phyloP scores from a whole-genome alignment of 2,797 vertebrate genomes.

The Urophycis tenuis region DNA sequence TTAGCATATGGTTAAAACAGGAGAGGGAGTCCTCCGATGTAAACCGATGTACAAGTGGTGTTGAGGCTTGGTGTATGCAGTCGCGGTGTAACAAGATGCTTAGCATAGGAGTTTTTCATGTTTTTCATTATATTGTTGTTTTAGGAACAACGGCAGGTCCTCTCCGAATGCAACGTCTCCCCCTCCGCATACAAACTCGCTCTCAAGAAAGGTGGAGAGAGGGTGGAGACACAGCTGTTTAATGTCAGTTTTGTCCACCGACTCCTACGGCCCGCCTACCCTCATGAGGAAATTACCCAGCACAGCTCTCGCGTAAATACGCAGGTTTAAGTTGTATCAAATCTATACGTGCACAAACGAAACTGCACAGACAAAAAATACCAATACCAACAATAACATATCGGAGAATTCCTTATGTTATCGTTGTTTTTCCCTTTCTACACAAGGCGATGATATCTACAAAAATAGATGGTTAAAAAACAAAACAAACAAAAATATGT shows the following conservation, averaged over 20 bases:
- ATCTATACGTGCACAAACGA: not conserved
- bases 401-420: not conserved
- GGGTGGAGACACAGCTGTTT: not conserved
- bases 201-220: not conserved
- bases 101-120: not conserved
- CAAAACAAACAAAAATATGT: not conserved
- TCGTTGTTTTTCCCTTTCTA: not conserved
- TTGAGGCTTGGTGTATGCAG: not conserved
- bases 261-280: not conserved
- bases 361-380: not conserved
- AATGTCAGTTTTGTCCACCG: not conserved
- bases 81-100: not conserved
- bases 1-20: not conserved
- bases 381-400: not conserved
- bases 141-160: not conserved
- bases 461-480: not conserved
- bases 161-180: not conserved
- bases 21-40: not conserved
- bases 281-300: not conserved
- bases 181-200: not conserved
- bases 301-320: not conserved
- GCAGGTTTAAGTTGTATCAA: not conserved
- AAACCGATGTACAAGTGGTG: not conserved
- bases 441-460: not conserved
- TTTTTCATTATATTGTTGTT: conserved; percentile 1